A percentile compares a stretch with the other conserved stretches of the same genome.
Conservation (phyloP, 2,797 vertebrate species). For the Pteropus rufus region DNA sequence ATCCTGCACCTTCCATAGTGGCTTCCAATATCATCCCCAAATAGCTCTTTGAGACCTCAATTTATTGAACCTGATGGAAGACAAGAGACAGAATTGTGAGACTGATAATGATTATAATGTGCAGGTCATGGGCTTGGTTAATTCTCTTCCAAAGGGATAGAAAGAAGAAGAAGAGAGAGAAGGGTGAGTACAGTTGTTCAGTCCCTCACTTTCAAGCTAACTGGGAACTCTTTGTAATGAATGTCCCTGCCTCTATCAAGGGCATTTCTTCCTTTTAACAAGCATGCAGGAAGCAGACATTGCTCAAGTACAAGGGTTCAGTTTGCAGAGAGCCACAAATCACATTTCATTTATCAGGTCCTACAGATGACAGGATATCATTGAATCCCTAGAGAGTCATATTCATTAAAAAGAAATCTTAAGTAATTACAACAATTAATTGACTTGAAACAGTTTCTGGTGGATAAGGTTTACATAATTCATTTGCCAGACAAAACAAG, state of each 20-base stretch:
- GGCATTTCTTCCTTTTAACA: constrained; percentile 81
- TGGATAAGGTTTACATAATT: constrained; percentile 92
- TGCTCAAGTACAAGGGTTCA: constrained; percentile 82
- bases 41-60: constrained; percentile 42
- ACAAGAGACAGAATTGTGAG: constrained; percentile 46
- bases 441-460: constrained; percentile 90
- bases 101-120: constrained; percentile 7
- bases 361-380: constrained; percentile 89
- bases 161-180: constrained; percentile 47
- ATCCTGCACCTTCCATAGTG: neutral
- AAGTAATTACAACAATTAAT: constrained; percentile 95
- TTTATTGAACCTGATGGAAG: constrained; percentile 57
- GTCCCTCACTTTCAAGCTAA: constrained; percentile 45
- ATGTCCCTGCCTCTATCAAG: constrained; percentile 79
- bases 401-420: constrained; percentile 94
- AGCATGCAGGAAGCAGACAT: constrained; percentile 79
- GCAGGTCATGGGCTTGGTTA: constrained; percentile 50
- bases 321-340: constrained; percentile 86
- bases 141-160: constrained; percentile 64
- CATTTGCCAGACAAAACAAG: constrained; percentile 90
- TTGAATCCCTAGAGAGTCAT: constrained; percentile 88
- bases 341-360: constrained; percentile 89
- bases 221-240: constrained; percentile 49
- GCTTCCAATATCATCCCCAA: neutral
- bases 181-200: neutral